Evolutionary conservation across 2,797 vertebrate genomes (phyloP), one percentile per base, ranked within the genome.

Genomic region (Amniataba percoides): DNA sequence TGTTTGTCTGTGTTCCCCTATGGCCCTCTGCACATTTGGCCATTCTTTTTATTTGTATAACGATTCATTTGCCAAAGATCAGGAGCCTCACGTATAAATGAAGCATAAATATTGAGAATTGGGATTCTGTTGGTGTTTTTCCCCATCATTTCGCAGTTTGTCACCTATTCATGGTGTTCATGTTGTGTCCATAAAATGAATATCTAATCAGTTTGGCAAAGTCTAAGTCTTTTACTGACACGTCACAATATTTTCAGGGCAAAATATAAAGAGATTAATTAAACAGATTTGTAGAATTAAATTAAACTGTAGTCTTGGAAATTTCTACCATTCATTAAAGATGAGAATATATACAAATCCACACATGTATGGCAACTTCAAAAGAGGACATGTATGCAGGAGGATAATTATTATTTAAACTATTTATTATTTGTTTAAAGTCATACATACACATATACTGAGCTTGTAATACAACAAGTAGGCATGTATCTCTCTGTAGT

Each of bases 31-130:
- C 40, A 67, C 25, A 62, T 80, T 58, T 43, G 66, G 39, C 53
- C 66, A 46, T 48, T 3, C 3, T 51, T 80, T 72, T 46, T 15
- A 70, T 9, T 64, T 27, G 25, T 53, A 1, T 48, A 51, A 77
- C 27, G n/a, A 45, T 71, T 81, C 2, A 48, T 82, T 88, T 82
- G 77, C 82, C 88, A 88, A 89, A 90, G 85, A 87, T 53, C 16
- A 62, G 48, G 56, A 60, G 74, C 77, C 82, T 86, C 31, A 34
- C 71, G 66, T 83, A 78, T 70, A 77, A 87, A 80, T 65, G n/a
- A 74, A 40, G 56, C 74, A 71, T 16, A 12, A 39, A 23, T 18
- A 21, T 49, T 25, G 15, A 23, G 12, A 48, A 12, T 52, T 49
- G 19, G 23, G n/a, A 60, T 66, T 71, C 34, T 42, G 14, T 40